phyloP scores from a whole-genome alignment of 2,113 vertebrate species.

The Tachycineta bicolor region DNA sequence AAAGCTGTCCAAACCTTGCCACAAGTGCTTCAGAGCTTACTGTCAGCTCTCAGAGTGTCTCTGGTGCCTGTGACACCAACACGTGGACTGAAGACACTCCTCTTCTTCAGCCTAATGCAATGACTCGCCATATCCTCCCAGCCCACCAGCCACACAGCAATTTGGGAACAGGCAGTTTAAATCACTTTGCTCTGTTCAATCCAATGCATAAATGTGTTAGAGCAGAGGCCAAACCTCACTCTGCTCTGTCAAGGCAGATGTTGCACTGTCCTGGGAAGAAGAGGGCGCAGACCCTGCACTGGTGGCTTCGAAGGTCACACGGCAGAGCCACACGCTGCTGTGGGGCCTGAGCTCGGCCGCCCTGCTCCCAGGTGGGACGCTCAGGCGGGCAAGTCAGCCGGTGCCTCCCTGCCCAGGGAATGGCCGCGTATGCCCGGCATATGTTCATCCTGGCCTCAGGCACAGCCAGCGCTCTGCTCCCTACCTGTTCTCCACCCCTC shows the following conservation, averaged over 20 bases:
- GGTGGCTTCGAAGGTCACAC: fast-evolving
- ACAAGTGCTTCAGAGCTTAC: neutral
- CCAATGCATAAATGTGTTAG: neutral
- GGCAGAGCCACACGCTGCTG: fast-evolving
- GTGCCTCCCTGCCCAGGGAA: neutral
- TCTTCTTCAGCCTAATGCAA: neutral
- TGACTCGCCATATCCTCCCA: neutral
- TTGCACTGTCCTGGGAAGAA: neutral
- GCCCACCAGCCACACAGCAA: fast-evolving
- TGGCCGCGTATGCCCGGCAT: conserved; percentile 10
- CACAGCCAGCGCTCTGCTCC: neutral
- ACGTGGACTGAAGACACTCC: neutral
- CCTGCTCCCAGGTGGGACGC: neutral
- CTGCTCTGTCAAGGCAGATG: neutral
- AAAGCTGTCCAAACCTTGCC: neutral
- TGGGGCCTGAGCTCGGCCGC: fast-evolving
- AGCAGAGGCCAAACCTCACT: neutral
- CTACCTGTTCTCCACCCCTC: conserved; percentile 52
- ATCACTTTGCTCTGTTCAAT: neutral
- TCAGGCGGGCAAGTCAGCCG: fast-evolving
- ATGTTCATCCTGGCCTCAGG: neutral
- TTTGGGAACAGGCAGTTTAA: neutral
- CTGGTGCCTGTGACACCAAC: neutral
- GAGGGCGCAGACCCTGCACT: fast-evolving
- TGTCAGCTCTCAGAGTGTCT: neutral